Conservation (phyloP, 2,797 vertebrate species). For the Psittacula derbiana region DNA sequence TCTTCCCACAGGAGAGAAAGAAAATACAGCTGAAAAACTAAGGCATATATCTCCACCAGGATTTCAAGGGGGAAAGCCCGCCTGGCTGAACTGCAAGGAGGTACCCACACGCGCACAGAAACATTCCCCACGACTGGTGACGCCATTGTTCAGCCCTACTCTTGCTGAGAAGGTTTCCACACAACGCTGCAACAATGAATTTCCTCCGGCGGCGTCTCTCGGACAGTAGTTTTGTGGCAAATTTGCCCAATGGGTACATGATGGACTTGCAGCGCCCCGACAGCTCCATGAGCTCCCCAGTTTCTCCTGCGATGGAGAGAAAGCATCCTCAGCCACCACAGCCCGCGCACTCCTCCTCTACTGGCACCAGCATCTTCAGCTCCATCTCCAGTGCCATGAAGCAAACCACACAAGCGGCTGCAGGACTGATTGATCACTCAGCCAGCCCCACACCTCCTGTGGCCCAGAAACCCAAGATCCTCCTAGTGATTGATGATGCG, state of each 20-base stretch:
- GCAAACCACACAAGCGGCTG: slow-evolving; percentile 81
- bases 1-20: slow-evolving; percentile 40
- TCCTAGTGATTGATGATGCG: slow-evolving; percentile 89
- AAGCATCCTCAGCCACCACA: slow-evolving; percentile 79
- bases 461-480: slow-evolving; percentile 87
- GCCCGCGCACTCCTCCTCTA: slow-evolving; percentile 63
- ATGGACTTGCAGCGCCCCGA: slow-evolving; percentile 90
- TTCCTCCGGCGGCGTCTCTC: slow-evolving; percentile 94
- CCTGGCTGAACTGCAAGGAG: not conserved
- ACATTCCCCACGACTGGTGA: not conserved
- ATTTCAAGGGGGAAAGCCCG: not conserved
- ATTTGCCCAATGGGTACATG: slow-evolving; percentile 97
- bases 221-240: slow-evolving; percentile 96
- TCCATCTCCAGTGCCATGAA: slow-evolving; percentile 96
- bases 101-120: not conserved
- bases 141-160: not conserved
- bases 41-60: not conserved
- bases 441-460: not conserved
- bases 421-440: slow-evolving; percentile 73
- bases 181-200: slow-evolving; percentile 82
- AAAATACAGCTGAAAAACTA: not conserved
- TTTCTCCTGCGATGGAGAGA: slow-evolving; percentile 87
- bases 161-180: not conserved
- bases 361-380: slow-evolving; percentile 85
- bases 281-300: slow-evolving; percentile 87